Evolutionary conservation across 2,797 vertebrate species (phyloP).

Genomic region (Tokudaia muenninki): DNA sequence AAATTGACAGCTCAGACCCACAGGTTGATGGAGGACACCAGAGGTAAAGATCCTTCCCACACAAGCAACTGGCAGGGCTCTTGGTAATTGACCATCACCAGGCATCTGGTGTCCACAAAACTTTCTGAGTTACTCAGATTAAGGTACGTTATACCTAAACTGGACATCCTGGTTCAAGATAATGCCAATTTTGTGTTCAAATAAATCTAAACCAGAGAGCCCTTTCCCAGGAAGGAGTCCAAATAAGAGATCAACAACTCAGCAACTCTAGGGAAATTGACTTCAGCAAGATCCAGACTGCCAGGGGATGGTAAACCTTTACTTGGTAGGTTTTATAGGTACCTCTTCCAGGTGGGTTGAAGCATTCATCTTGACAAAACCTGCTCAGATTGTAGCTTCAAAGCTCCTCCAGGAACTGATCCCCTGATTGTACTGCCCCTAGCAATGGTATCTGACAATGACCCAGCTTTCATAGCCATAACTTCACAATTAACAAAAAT

Average conservation of each 20-base stretch:
- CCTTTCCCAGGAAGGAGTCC: no score
- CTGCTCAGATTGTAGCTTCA: neutral
- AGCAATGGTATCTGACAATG: no score
- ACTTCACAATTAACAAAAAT: neutral
- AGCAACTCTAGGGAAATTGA: no score
- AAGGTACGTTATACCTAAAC: neutral
- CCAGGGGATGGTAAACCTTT: no score
- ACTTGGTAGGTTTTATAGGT: neutral
- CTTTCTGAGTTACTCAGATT: neutral
- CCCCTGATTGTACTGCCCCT: neutral
- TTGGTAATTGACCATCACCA: neutral
- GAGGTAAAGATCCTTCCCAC: neutral
- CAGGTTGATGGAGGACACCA: neutral
- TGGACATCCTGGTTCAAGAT: neutral
- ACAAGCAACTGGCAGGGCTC: neutral
- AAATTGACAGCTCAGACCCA: neutral
- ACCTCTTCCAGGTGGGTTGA: neutral
- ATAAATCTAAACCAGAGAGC: no score
- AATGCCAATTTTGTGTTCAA: neutral
- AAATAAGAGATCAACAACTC: no score
- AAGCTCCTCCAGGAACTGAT: neutral
- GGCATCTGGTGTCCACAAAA: neutral
- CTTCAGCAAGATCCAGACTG: no score
- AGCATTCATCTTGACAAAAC: neutral
- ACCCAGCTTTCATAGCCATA: neutral